These are phyloP conservation scores for Diploscapter pachys DNA, from an alignment of 1,140 invertebrate species.

Conservation along the genomic window DNA sequence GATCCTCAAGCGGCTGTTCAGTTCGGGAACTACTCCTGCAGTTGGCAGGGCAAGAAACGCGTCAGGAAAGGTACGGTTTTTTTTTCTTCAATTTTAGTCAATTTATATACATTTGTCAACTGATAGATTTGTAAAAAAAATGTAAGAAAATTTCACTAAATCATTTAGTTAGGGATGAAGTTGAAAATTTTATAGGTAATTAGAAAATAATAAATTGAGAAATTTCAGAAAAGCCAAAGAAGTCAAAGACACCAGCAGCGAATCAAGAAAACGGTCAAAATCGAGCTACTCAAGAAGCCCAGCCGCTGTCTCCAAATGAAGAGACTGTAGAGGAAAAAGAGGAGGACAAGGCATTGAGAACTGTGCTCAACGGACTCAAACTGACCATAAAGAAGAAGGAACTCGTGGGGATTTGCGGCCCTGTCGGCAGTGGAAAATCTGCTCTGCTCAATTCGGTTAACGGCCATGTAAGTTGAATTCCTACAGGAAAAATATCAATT, in stretches of 20 bases:
- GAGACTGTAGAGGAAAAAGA: constrained; percentile 14
- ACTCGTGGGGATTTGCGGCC: constrained; percentile 69
- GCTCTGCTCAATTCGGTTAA: constrained; percentile 68
- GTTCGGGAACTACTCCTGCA: constrained; percentile 65
- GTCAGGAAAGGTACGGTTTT: background rate
- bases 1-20: constrained; percentile 63
- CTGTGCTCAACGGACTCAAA: constrained; percentile 22
- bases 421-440: constrained; percentile 71
- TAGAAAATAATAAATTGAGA: background rate
- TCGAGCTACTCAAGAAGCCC: background rate
- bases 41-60: constrained; percentile 58
- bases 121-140: too few species aligned
- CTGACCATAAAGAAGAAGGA: constrained; percentile 61
- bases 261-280: background rate
- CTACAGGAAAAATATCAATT: too few species aligned
- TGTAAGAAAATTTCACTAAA: too few species aligned
- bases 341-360: constrained; percentile 5
- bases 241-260: background rate
- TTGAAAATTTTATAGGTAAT: too few species aligned
- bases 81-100: background rate
- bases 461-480: constrained; percentile 63
- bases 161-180: too few species aligned
- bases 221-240: constrained; percentile 11
- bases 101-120: too few species aligned
- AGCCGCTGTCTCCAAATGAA: background rate